Conservation (phyloP, 2,888 invertebrate genomes). For the Drosophila stalkeri region DNA sequence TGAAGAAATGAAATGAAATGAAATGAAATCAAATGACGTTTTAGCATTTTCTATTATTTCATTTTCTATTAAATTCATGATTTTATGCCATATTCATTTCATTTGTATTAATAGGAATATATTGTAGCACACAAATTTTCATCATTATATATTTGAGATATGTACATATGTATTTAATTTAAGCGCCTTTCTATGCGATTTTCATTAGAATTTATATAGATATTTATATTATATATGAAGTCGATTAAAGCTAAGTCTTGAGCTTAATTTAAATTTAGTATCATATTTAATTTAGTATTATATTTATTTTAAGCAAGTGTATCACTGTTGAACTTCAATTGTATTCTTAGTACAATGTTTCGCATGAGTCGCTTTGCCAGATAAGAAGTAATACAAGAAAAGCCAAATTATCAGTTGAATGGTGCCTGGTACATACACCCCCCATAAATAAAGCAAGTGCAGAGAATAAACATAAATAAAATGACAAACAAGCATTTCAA, state of each 20-base stretch:
- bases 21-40: constrained; percentile 42
- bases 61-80: too few species aligned
- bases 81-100: too few species aligned
- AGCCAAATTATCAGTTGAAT: constrained; percentile 34
- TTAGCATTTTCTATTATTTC: constrained; percentile 21
- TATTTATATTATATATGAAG: too few species aligned
- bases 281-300: too few species aligned
- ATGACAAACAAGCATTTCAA: neutral
- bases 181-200: neutral
- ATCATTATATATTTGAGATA: too few species aligned
- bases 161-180: too few species aligned
- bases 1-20: constrained; percentile 21
- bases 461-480: neutral
- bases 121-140: too few species aligned
- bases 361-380: constrained; percentile 1
- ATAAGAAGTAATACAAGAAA: constrained; percentile 20
- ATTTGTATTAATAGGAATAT: too few species aligned
- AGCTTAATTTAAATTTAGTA: too few species aligned
- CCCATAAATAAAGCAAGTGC: constrained; percentile 34
- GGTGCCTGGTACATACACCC: constrained; percentile 55
- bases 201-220: neutral
- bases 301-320: neutral
- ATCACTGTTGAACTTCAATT: neutral
- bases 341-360: neutral
- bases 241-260: too few species aligned